Percentiles rank a stretch among this genome's conserved stretches.
These are phyloP conservation scores for Acanthaster planci DNA, from an alignment of 35 echinoderm and acorn worm species.

Conservation along the genomic window DNA sequence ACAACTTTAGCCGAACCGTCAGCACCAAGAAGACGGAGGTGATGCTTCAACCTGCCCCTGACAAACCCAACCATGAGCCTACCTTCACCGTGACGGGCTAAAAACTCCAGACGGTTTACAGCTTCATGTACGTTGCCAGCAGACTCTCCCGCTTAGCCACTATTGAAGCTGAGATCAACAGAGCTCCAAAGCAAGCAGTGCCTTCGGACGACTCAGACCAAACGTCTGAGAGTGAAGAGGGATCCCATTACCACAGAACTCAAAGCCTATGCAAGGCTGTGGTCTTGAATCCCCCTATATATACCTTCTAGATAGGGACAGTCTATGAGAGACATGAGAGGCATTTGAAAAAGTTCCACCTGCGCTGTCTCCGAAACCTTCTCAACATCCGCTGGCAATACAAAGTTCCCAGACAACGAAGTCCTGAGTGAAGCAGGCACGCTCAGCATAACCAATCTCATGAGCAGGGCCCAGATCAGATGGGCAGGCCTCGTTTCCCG, in stretches of 20 bases:
- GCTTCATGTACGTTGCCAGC: neutral
- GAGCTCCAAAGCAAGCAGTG: neutral
- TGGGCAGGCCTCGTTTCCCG: too few species aligned
- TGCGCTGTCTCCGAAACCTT: neutral
- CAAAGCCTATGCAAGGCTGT: neutral
- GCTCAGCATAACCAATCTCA: neutral
- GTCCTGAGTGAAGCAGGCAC: neutral
- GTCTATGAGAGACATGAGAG: too few species aligned
- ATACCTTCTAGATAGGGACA: neutral
- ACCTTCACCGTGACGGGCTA: neutral
- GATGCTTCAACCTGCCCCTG: neutral
- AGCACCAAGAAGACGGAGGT: conserved; percentile 4
- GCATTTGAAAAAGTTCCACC: neutral
- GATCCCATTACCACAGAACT: neutral
- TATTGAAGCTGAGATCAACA: neutral
- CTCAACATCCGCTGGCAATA: neutral
- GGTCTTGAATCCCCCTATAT: neutral
- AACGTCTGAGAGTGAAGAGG: neutral
- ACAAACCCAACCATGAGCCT: too few species aligned
- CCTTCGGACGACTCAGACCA: neutral
- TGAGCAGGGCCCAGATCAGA: too few species aligned
- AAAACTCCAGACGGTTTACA: neutral
- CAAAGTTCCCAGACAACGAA: neutral
- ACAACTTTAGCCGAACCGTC: conserved; percentile 9
- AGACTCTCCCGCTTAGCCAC: neutral